phyloP scores from a whole-genome alignment of 2,797 vertebrate genomes.

The Lepidocolaptes lacrymiger region DNA sequence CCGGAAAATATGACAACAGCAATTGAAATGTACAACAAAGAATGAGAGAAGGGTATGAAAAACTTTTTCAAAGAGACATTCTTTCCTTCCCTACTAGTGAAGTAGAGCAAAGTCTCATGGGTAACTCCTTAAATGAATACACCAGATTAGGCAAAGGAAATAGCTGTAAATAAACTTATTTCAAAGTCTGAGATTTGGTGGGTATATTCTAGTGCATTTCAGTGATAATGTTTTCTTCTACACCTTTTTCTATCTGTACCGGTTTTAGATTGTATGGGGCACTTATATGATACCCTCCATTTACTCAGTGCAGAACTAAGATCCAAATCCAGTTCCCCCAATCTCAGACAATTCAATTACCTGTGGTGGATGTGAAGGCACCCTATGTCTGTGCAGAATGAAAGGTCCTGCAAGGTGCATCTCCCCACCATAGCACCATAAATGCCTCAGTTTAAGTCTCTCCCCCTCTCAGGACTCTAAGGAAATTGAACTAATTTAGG shows the following conservation, averaged over 20 bases:
- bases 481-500: background rate
- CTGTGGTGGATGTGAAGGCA: background rate
- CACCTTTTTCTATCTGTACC: rapidly evolving
- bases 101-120: background rate
- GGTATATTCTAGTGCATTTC: background rate
- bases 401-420: background rate
- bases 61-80: background rate
- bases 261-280: rapidly evolving
- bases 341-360: background rate
- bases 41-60: constrained; percentile 20
- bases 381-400: background rate
- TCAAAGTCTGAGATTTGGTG: background rate
- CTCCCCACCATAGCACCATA: background rate
- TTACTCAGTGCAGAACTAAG: background rate
- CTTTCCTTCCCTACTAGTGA: background rate
- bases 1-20: constrained; percentile 57
- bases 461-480: background rate
- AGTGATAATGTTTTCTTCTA: background rate
- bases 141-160: background rate
- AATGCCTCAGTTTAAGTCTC: background rate
- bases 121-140: constrained; percentile 17
- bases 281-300: background rate
- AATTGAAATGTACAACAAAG: background rate
- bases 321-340: background rate
- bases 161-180: background rate